Conservation (phyloP, 1,140 invertebrate species). For the Leucophenga varia region DNA sequence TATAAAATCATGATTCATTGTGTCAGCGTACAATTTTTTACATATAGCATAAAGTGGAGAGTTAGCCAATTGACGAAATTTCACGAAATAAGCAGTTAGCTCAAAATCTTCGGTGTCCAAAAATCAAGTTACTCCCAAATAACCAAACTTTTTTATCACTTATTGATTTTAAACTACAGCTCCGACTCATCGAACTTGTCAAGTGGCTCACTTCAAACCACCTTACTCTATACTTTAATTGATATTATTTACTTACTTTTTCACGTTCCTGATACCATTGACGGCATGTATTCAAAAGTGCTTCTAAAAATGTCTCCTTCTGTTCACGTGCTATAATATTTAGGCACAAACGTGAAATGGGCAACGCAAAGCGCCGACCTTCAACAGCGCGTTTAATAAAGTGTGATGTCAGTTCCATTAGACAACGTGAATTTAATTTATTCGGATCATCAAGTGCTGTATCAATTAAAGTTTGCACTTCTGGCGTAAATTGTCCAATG, state of each 20-base stretch:
- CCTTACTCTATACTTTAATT: too few species aligned
- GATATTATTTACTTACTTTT: constrained; percentile 55
- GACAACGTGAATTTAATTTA: constrained; percentile 69
- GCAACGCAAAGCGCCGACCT: constrained; percentile 73
- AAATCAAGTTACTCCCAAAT: not conserved
- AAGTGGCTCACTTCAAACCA: too few species aligned
- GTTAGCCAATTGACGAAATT: too few species aligned
- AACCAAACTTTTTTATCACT: not conserved
- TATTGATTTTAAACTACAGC: too few species aligned
- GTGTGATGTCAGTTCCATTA: constrained; percentile 83
- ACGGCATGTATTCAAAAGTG: constrained; percentile 82
- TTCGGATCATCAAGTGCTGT: constrained; percentile 79
- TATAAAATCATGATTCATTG: too few species aligned
- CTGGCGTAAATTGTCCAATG: constrained; percentile 70
- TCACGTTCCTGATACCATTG: constrained; percentile 87
- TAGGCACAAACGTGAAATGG: constrained; percentile 79
- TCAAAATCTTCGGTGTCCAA: not conserved
- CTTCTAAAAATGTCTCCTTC: constrained; percentile 85
- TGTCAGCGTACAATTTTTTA: too few species aligned
- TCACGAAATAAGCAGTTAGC: too few species aligned
- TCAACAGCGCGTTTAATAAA: constrained; percentile 78
- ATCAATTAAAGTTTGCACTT: constrained; percentile 71
- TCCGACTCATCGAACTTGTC: too few species aligned
- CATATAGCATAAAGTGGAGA: too few species aligned
- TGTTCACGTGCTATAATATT: constrained; percentile 83